phyloP scores from a whole-genome alignment of 2,888 invertebrate species.

The Erebia epiphron region DNA sequence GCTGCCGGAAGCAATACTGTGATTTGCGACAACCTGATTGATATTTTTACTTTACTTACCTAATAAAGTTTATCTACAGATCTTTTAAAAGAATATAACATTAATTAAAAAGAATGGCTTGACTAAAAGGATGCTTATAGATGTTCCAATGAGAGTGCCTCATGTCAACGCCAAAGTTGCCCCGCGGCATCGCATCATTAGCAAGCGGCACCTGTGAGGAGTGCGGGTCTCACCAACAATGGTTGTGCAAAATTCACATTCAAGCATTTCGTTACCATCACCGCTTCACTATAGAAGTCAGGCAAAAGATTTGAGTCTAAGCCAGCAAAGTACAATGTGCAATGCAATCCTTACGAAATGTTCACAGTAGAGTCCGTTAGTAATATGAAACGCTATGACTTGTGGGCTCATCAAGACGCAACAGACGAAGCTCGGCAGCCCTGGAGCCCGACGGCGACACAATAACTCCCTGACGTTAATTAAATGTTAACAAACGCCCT shows the following conservation, averaged over 20 bases:
- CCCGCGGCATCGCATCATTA: conserved; percentile 59
- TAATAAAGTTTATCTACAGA: background rate
- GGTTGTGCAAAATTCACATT: conserved; percentile 45
- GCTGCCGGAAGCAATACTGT: no score
- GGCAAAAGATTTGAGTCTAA: conserved; percentile 1
- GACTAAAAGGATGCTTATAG: conserved; percentile 51
- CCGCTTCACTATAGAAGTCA: conserved; percentile 20
- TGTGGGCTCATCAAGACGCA: conserved; percentile 65
- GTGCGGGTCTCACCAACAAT: conserved; percentile 45
- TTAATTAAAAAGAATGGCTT: conserved; percentile 41
- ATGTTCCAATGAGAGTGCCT: conserved; percentile 56
- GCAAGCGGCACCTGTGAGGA: conserved; percentile 59
- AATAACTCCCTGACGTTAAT: conserved; percentile 80
- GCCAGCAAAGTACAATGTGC: conserved; percentile 45
- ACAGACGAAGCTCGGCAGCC: conserved; percentile 58
- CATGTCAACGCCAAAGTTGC: conserved; percentile 55
- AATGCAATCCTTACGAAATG: conserved; percentile 38
- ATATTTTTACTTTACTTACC: no score
- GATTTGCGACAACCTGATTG: background rate
- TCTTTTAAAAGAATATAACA: conserved; percentile 22
- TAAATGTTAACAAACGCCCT: conserved; percentile 84
- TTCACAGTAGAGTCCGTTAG: conserved; percentile 52
- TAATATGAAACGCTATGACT: conserved; percentile 65
- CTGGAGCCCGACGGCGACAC: conserved; percentile 70
- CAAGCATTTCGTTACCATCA: conserved; percentile 36